Conservation (phyloP, 2,888 invertebrate genomes). For the Patella ulyssiponensis region DNA sequence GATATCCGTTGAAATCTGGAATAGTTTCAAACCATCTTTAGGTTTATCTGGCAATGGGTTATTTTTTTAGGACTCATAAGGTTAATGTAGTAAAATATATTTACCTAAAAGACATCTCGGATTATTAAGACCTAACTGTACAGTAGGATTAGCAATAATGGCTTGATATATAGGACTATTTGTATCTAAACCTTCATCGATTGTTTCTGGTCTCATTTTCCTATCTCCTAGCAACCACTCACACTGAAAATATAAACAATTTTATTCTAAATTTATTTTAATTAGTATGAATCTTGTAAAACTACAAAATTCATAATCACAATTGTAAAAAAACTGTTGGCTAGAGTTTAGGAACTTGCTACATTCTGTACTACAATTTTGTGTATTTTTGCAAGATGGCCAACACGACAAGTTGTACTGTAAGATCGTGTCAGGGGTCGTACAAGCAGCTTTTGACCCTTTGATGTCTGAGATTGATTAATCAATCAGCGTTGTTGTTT, state of each 20-base stretch:
- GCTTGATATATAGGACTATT: constrained; percentile 79
- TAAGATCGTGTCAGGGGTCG: too few species aligned
- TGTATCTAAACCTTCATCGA: constrained; percentile 76
- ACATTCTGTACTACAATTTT: too few species aligned
- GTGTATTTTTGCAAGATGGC: too few species aligned
- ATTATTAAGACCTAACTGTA: constrained; percentile 79
- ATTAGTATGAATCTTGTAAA: too few species aligned
- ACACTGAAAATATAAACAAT: constrained; percentile 52
- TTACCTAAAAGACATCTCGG: constrained; percentile 79
- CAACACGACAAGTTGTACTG: too few species aligned
- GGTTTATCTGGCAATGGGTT: background rate
- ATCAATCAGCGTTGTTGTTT: too few species aligned
- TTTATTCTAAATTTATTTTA: too few species aligned
- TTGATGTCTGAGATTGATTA: too few species aligned
- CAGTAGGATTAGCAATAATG: constrained; percentile 78
- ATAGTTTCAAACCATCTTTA: background rate
- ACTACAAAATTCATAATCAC: too few species aligned
- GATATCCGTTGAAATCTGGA: background rate
- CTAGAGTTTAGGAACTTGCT: too few species aligned
- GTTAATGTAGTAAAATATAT: constrained; percentile 31
- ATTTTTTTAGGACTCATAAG: background rate
- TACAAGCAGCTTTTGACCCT: too few species aligned
- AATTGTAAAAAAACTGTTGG: too few species aligned
- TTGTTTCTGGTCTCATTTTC: constrained; percentile 75
- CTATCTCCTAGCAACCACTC: constrained; percentile 80